These are phyloP conservation scores for Caiman crocodilus DNA, from an alignment of 2,797 vertebrate genomes.

Conservation along the genomic window DNA sequence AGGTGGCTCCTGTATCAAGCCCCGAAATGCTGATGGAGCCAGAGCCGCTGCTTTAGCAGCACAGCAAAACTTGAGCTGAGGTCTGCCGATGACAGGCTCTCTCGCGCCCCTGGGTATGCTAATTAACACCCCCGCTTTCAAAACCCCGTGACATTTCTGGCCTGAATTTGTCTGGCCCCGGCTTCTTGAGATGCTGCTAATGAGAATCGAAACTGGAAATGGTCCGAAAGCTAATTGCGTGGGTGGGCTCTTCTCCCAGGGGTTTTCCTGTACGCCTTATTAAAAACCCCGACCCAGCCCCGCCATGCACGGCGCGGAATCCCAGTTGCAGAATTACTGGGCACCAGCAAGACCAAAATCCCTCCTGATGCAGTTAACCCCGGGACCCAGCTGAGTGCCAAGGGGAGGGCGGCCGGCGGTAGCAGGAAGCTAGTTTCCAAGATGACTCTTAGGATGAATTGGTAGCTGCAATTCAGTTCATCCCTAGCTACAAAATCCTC, in stretches of 20 bases:
- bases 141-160: rapidly evolving
- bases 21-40: background rate
- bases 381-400: background rate
- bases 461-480: background rate
- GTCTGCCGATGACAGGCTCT: background rate
- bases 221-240: background rate
- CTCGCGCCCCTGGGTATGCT: background rate
- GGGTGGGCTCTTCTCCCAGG: background rate
- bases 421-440: background rate
- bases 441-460: background rate
- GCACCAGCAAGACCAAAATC: background rate
- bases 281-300: background rate
- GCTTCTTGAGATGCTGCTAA: background rate
- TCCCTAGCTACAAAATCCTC: background rate
- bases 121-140: slow-evolving; percentile 39
- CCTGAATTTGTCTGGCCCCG: background rate
- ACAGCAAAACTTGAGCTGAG: rapidly evolving
- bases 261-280: background rate
- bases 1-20: background rate
- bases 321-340: background rate
- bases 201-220: background rate
- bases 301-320: background rate
- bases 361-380: background rate
- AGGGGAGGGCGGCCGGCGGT: background rate
- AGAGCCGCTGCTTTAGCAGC: rapidly evolving